Evolutionary conservation across 2,888 invertebrate genomes (phyloP), one percentile per base, ranked within the genome.

Genomic region (Eristalis arbustorum): DNA sequence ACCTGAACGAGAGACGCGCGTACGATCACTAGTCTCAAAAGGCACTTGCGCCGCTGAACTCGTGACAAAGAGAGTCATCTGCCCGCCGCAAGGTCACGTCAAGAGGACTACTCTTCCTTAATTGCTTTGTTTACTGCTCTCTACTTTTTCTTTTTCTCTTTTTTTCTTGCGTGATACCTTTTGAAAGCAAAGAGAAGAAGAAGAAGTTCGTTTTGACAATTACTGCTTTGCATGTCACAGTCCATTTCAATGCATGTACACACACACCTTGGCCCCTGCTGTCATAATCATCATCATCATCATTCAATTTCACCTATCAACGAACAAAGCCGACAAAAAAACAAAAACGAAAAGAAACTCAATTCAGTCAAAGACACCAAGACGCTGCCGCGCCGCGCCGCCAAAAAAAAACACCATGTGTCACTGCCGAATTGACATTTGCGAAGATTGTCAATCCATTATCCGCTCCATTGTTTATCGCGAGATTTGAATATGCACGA

Each of bases 151-250:
- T 40, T 10, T 59, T 61, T 37, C 10, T 8, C 13, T 3, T 13
- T 11, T 0, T 37, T 11, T 37, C 3, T 49, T 62, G 49, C 62
- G 42, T 72, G 49, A 11, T 31, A 49, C 42, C 37, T 18, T 31
- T 28, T n/a, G 6, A 18, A 0, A 18, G 8, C 8, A 31, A 5
- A 31, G 1, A 4, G 6, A 31, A 31, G 6, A n/a, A n/a, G n/a
- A n/a, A 31, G 25, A 31, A 18, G 18, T 18, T 49, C 49, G 18
- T 8, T 18, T 49, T 49, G 49, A 18, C 49, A 49, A 68, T 69
- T 59, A 34, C 34, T 31, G 23, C 37, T 59, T 57, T n/a, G 49
- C 72, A 49, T 63, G 62, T 62, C 62, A 72, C 62, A 72, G 49
- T 72, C 28, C 40, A 62, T 72, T 72, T 49, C 25, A 18, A 18